Conservation (phyloP, 2,888 invertebrate genomes). For the Oeneis ivallda region DNA sequence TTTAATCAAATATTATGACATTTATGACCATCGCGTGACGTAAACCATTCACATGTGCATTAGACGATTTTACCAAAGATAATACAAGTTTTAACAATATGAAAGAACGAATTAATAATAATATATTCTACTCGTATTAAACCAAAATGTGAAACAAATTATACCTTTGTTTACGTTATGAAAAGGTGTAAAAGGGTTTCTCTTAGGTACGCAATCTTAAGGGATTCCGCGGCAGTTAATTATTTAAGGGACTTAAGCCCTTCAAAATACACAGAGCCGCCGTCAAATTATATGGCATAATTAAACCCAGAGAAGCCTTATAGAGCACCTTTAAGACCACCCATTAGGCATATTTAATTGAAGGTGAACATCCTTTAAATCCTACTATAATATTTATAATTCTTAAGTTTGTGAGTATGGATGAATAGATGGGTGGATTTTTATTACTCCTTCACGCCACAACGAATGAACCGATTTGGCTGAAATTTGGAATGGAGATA, state of each 20-base stretch:
- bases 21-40: no score
- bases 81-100: not conserved
- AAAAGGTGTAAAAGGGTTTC: conserved; percentile 17
- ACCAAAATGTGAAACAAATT: conserved; percentile 3
- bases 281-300: conserved; percentile 13
- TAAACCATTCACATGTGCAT: no score
- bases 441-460: no score
- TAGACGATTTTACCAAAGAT: not conserved
- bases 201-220: conserved; percentile 11
- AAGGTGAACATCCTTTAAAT: not conserved
- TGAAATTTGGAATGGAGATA: no score
- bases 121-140: not conserved
- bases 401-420: no score
- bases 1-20: no score
- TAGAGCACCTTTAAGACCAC: conserved; percentile 14
- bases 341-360: conserved; percentile 6
- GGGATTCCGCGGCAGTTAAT: conserved; percentile 14
- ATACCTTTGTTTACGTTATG: conserved; percentile 3
- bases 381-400: no score
- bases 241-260: conserved; percentile 17
- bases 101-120: not conserved
- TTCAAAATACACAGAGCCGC: conserved; percentile 9
- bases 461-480: no score
- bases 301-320: conserved; percentile 13
- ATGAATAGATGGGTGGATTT: no score